Percentiles rank a stretch among this genome's conserved stretches.
Conservation (phyloP, 2,113 vertebrate species). For the Spea multiplicata region DNA sequence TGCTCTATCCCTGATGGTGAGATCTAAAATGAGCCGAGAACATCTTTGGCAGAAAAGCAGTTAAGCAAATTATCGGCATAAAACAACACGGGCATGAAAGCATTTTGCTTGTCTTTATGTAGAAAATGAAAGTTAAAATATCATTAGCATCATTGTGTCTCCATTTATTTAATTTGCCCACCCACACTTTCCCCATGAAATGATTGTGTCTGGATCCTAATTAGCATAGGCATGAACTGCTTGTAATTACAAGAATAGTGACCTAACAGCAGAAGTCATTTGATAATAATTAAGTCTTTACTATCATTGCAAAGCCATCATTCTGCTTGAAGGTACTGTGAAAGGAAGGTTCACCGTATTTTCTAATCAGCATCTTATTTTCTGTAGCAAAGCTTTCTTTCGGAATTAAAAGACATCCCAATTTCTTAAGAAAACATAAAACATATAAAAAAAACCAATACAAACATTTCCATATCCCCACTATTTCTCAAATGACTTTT, state of each 20-base stretch:
- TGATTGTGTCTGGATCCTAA: constrained; percentile 40
- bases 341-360: background rate
- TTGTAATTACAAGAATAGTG: constrained; percentile 49
- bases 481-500: no score
- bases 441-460: background rate
- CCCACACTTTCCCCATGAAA: constrained; percentile 41
- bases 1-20: background rate
- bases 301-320: constrained; percentile 43
- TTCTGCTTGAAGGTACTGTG: constrained; percentile 41
- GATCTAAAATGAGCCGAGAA: constrained; percentile 9
- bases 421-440: background rate
- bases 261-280: constrained; percentile 47
- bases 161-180: constrained; percentile 49
- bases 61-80: constrained; percentile 40
- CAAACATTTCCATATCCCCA: no score
- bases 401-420: background rate
- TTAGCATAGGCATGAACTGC: constrained; percentile 49
- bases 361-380: constrained; percentile 25
- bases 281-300: constrained; percentile 46
- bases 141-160: constrained; percentile 47
- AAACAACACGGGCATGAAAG: constrained; percentile 46
- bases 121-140: constrained; percentile 49
- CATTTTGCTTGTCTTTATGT: constrained; percentile 43
- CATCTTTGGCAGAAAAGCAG: constrained; percentile 16
- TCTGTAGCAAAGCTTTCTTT: background rate